Conservation (phyloP, 2,113 vertebrate genomes). For the Onychorhynchus coronatus region DNA sequence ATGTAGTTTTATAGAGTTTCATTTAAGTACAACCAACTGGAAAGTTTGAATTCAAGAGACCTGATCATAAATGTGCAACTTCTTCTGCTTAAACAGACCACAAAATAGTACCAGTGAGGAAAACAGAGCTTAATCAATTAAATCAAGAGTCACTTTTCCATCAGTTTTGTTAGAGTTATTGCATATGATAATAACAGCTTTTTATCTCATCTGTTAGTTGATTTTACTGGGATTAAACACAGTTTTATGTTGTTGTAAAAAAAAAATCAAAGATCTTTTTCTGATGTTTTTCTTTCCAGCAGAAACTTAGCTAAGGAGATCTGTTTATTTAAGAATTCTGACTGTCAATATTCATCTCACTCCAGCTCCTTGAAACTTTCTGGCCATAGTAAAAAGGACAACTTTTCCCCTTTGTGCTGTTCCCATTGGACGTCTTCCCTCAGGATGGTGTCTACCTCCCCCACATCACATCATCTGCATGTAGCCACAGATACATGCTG, state of each 20-base stretch:
- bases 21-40: not conserved
- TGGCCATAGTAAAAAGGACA: not conserved
- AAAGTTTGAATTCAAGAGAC: not conserved
- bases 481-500: rapidly evolving
- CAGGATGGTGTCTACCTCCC: not conserved
- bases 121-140: not conserved
- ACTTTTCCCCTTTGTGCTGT: not conserved
- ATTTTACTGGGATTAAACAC: not conserved
- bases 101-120: not conserved
- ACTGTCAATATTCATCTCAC: not conserved
- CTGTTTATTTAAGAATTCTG: not conserved
- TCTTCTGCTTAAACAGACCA: not conserved
- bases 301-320: not conserved
- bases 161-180: not conserved
- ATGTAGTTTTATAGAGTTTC: not conserved
- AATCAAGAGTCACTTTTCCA: not conserved
- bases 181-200: not conserved
- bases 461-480: rapidly evolving
- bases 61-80: not conserved
- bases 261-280: not conserved
- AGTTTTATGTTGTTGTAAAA: not conserved
- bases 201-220: not conserved
- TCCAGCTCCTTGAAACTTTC: not conserved
- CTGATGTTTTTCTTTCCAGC: not conserved
- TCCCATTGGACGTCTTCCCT: not conserved